Evolutionary conservation across 1,140 invertebrate genomes (phyloP), one percentile per base, ranked within the genome.

Genomic region (Calosoma granatense): DNA sequence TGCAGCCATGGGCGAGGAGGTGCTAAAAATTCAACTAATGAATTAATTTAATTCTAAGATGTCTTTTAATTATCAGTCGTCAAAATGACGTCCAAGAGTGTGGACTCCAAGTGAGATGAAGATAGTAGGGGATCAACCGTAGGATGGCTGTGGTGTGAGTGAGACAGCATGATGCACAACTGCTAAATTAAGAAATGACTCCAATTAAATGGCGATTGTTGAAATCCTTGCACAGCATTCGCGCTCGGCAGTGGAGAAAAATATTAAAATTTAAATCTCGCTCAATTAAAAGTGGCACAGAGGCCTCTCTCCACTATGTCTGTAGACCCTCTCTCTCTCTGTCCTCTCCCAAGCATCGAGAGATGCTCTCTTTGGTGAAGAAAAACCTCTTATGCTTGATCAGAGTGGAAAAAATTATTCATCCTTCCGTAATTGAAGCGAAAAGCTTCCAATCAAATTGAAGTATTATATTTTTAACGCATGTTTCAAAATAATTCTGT

Each of bases 51-150:
- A 47, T 47, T 47, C 41, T 47, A 17, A 17, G 41, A 47, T 47
- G 41, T 47, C 41, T 47, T 47, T 47, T 47, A 47, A 47, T 47
- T 47, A 47, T 47, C 41, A 47, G 41, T 47, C 41, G 41, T 47
- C 41, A 47, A 47, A 47, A 47, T 47, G 41, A 47, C 41, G 41
- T 9, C 41, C 41, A 47, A 47, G 41, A 12, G 41, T 47, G 41
- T 47, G 4, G 41, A 9, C 9, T 17, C 17, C 6, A 17, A 47
- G 9, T 12, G 17, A 17, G 41, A 47, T 47, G 15, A 36, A 36
- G 17, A 6, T 47, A 17, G 9, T 9, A 4, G 6, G 15, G 41
- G 41, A 47, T 47, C 41, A 47, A 17, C 3, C 17, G 17, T 47
- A 47, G 17, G 15, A 17, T 12, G 3, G 15, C 15, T 12, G 17